Percentiles rank a stretch among this genome's conserved stretches.
Conservation (phyloP, 2,113 vertebrate genomes). For the Brienomyrus brachyistius region DNA sequence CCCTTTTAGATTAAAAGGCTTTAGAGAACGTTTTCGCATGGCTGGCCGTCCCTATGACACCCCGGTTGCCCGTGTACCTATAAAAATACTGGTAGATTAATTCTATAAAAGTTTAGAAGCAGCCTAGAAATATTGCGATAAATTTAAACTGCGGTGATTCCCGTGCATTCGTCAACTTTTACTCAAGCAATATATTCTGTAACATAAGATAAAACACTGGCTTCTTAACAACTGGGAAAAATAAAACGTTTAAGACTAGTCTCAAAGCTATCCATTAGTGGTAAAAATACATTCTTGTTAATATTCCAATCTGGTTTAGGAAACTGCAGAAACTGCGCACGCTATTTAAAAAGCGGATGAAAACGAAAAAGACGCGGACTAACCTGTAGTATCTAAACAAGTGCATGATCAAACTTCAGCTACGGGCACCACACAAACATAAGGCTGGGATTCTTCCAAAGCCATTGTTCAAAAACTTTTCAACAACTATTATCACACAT, state of each 20-base stretch:
- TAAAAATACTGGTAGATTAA: neutral
- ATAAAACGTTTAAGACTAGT: neutral
- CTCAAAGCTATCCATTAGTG: neutral
- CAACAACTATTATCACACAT: slow-evolving; percentile 1
- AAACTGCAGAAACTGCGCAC: neutral
- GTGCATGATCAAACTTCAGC: slow-evolving; percentile 1
- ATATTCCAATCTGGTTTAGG: neutral
- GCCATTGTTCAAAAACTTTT: neutral
- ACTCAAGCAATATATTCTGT: neutral
- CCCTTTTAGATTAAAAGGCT: neutral
- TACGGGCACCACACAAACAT: neutral
- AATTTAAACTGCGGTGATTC: neutral
- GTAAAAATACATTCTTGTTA: neutral
- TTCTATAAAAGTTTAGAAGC: neutral
- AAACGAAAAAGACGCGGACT: neutral
- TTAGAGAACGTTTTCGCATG: neutral
- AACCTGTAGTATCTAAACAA: slow-evolving; percentile 12
- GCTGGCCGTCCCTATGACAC: neutral
- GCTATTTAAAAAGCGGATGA: neutral
- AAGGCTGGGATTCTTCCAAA: neutral
- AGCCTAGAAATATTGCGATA: neutral
- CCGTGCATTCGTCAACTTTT: neutral
- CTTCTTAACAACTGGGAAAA: neutral
- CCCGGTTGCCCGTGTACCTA: neutral
- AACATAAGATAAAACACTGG: neutral